Evolutionary conservation across 1,140 invertebrate species (phyloP), one percentile per base, ranked within the genome.

Genomic region (Sarcophaga peregrina): DNA sequence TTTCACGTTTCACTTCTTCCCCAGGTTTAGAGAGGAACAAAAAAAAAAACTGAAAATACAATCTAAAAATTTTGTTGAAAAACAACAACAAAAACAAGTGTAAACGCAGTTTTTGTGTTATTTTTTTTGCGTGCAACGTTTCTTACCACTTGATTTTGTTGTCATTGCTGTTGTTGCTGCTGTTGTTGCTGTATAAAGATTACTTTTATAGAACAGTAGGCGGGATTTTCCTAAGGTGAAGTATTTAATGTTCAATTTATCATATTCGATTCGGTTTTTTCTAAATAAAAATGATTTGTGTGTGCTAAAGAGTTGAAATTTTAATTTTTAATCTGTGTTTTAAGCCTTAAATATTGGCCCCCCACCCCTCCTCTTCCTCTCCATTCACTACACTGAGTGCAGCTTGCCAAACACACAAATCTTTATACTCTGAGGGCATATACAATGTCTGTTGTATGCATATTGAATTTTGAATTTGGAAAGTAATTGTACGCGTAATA

Each of bases 201-300:
- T 76, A 15, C 48, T 76, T 76, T 76, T 76, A 8, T 68, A 50
- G 45, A 78, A 78, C 75, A 78, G 75, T 78, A 78, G 75, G 75
- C 75, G 75, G 75, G 75, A 78, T 78, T 78, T 78, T 78, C 75
- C 75, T 78, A 52, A 78, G 75, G 75, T 78, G 75, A 78, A 78
- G 75, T 78, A 20, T 78, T 78, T 78, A 78, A 78, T 78, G 47
- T 78, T 50, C 50, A 78, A 78, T 78, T 78, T 78, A 78, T 78
- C 75, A 78, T 50, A 50, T 78, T 68, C 17, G 50, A 37, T 37
- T 74, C 20, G 25, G 73, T 50, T 50, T 2, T 20, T 68, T 68
- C n/a, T 11, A n/a, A 78, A 78, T 50, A 50, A 78, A n/a, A 50
- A 78, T 78, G 75, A 78, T 78, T 78, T 78, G 75, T 78, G 75